These are phyloP conservation scores for Dryoscopus gambensis DNA, from an alignment of 2,113 vertebrate genomes.

Conservation along the genomic window DNA sequence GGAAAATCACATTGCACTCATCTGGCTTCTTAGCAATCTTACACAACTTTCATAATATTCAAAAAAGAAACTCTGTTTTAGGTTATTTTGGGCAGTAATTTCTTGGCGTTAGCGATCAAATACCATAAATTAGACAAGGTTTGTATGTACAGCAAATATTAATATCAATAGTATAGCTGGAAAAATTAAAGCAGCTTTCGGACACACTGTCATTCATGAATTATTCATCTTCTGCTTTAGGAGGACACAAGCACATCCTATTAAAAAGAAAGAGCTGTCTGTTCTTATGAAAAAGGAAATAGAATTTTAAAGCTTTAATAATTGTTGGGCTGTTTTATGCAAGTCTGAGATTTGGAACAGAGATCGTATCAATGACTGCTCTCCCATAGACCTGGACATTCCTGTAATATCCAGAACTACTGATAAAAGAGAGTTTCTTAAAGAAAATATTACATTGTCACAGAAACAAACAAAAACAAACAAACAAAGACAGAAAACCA, in stretches of 20 bases:
- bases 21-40: background rate
- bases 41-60: background rate
- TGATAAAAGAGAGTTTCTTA: background rate
- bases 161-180: background rate
- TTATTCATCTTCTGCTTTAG: background rate
- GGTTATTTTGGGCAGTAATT: background rate
- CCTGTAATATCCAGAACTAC: background rate
- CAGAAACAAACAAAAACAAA: background rate
- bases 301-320: background rate
- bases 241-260: background rate
- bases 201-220: background rate
- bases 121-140: background rate
- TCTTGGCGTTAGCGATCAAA: background rate
- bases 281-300: background rate
- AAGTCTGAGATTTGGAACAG: background rate
- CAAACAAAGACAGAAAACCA: background rate
- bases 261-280: background rate
- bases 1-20: background rate
- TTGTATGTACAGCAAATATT: background rate
- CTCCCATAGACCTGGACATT: background rate
- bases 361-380: background rate
- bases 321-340: background rate
- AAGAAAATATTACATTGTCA: background rate
- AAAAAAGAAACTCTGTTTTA: background rate
- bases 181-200: background rate